These are phyloP conservation scores for Sebastes oblongus DNA, from an alignment of 2,797 vertebrate species.

Conservation along the genomic window DNA sequence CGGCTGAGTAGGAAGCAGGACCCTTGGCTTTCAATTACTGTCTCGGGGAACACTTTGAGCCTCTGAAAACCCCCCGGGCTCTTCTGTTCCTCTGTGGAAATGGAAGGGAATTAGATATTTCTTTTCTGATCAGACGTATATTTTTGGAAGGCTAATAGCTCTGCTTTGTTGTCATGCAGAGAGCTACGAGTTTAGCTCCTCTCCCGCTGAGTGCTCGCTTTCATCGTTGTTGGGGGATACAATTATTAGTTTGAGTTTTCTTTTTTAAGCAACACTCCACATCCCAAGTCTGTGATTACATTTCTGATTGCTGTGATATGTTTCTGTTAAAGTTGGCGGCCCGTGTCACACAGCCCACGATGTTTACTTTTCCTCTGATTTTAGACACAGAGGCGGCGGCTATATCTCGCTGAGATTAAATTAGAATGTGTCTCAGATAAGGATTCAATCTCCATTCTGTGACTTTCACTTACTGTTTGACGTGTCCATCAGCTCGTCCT, in stretches of 20 bases:
- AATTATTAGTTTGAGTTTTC: background rate
- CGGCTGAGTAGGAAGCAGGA: conserved; percentile 41
- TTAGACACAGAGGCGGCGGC: background rate
- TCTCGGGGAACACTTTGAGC: conserved; percentile 26
- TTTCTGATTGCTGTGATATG: conserved; percentile 8
- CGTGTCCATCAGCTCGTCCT: conserved; percentile 14
- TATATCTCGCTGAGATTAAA: background rate
- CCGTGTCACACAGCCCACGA: background rate
- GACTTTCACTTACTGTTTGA: conserved; percentile 2
- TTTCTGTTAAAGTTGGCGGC: background rate
- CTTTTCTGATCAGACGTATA: conserved; percentile 10
- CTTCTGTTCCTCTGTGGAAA: conserved; percentile 9
- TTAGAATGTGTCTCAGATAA: background rate
- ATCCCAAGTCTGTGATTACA: background rate
- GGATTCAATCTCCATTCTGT: background rate
- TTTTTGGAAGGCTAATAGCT: conserved; percentile 2
- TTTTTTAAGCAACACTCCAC: background rate
- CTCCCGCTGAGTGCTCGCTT: background rate
- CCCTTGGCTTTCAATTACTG: conserved; percentile 48
- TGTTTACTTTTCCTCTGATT: background rate
- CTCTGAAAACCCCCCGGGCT: background rate
- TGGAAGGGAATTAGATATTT: conserved; percentile 11
- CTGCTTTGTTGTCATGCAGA: background rate
- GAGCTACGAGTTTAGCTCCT: background rate
- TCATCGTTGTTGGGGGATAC: background rate